A percentile compares a stretch with the other conserved stretches of the same genome.
Conservation (phyloP, 2,797 vertebrate genomes). For the Tachyglossus aculeatus region DNA sequence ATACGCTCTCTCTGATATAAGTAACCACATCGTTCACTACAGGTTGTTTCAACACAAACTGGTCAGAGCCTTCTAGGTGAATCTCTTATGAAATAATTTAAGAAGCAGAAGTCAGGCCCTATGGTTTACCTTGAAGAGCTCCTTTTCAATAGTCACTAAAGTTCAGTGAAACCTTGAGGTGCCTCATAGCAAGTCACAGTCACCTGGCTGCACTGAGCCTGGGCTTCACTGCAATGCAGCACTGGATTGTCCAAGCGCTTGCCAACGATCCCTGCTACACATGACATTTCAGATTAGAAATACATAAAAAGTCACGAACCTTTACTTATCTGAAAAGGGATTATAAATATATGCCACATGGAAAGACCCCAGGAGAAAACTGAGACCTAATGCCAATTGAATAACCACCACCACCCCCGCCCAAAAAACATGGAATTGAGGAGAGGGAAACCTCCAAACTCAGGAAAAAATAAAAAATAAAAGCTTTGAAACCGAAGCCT, state of each 20-base stretch:
- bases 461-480: too few species aligned
- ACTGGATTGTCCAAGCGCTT: not conserved
- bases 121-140: not conserved
- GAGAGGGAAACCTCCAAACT: too few species aligned
- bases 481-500: not conserved
- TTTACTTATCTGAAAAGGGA: not conserved
- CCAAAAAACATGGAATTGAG: not conserved
- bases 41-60: too few species aligned
- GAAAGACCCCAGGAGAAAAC: conserved; percentile 3
- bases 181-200: not conserved
- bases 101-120: not conserved
- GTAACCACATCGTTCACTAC: too few species aligned
- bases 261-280: accelerated
- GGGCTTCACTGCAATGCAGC: not conserved
- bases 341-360: not conserved
- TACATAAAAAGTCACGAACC: not conserved
- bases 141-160: not conserved
- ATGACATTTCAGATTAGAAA: not conserved
- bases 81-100: not conserved
- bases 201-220: not conserved
- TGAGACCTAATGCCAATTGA: not conserved
- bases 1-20: too few species aligned
- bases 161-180: conserved; percentile 6
- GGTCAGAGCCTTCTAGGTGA: too few species aligned
- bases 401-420: too few species aligned